Evolutionary conservation across 1,140 invertebrate species (phyloP).

Genomic region (Cepaea nemoralis): DNA sequence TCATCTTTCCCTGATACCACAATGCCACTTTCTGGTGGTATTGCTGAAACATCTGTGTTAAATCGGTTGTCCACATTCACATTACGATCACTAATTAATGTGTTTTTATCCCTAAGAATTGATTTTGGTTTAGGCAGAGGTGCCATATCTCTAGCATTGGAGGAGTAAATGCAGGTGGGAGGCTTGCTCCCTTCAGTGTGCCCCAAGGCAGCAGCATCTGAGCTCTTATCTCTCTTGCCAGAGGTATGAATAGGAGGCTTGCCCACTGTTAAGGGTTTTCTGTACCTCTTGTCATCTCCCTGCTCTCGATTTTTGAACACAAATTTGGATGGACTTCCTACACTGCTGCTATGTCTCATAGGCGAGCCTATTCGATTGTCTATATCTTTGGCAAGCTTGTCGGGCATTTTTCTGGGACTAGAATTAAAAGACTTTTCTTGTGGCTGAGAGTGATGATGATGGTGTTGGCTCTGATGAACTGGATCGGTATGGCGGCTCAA

Average conservation of each 20-base stretch:
- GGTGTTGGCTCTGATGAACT: slow-evolving; percentile 8
- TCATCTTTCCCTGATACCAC: slow-evolving; percentile 36
- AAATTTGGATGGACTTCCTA: slow-evolving; percentile 57
- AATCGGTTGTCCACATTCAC: slow-evolving; percentile 41
- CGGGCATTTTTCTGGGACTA: slow-evolving; percentile 64
- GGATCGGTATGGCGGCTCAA: slow-evolving; percentile 31
- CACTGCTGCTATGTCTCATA: slow-evolving; percentile 48
- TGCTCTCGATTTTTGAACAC: slow-evolving; percentile 60
- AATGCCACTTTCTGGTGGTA: slow-evolving; percentile 14
- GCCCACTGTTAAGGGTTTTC: slow-evolving; percentile 49
- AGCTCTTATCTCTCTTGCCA: slow-evolving; percentile 50
- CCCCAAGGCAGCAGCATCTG: slow-evolving; percentile 15
- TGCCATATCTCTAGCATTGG: background rate
- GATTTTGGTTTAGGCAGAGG: slow-evolving; percentile 38
- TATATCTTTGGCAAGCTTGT: slow-evolving; percentile 64
- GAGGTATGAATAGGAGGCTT: slow-evolving; percentile 56
- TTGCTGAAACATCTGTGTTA: background rate
- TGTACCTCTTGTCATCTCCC: slow-evolving; percentile 57
- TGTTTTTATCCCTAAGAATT: slow-evolving; percentile 45
- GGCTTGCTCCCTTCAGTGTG: slow-evolving; percentile 15
- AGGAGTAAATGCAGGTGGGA: slow-evolving; percentile 7
- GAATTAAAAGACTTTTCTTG: slow-evolving; percentile 39
- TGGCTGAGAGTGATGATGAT: slow-evolving; percentile 19
- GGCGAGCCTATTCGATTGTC: slow-evolving; percentile 60
- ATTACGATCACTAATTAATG: slow-evolving; percentile 36